Evolutionary conservation across 2,113 vertebrate genomes (phyloP), one percentile per base, ranked within the genome.

Genomic region (Emberiza fucata): DNA sequence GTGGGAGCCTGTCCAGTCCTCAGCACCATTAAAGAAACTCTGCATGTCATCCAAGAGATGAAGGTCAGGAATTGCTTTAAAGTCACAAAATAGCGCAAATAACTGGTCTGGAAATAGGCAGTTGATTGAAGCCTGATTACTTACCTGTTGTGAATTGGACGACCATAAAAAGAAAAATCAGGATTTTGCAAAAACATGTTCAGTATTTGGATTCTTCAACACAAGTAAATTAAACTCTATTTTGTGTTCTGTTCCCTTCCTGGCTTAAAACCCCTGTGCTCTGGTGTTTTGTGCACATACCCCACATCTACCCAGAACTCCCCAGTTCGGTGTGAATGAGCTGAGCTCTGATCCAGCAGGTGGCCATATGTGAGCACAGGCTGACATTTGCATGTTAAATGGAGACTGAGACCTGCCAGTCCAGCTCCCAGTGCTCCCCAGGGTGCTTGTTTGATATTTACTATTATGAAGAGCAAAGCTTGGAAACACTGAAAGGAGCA

Each of bases 61-160:
- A 96, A 93, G 90, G 85, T 91, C 94, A 94, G 88, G 35, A 92
- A 92, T 64, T 75, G 83, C 80, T 94, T 95, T 95, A 78, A 96
- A 96, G 77, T 86, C 79, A 88, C n/a, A 83, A 92, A 90, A 83
- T 40, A 71, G 37, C 88, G 78, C 64, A 84, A 86, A 88, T 56
- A 88, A 75, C 79, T 31, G 53, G 56, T 63, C 82, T 86, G 72
- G 60, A 95, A 88, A 92, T 64, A 68, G 3, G 71, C 33, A 71
- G 68, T 54, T 92, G 80, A 90, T 84, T 90, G 68, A 94, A 93
- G 86, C 31, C 80, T 79, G 88, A 82, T 95, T 92, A 83, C 48
- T 78, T 78, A 86, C 86, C 88, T 78, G 68, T 68, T 53, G 92
- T 53, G 88, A 92, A 68, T 17, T 86, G 76, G 76, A 90, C 81